phyloP scores from a whole-genome alignment of 2,797 vertebrate species.

The Cossypha niveicapilla region DNA sequence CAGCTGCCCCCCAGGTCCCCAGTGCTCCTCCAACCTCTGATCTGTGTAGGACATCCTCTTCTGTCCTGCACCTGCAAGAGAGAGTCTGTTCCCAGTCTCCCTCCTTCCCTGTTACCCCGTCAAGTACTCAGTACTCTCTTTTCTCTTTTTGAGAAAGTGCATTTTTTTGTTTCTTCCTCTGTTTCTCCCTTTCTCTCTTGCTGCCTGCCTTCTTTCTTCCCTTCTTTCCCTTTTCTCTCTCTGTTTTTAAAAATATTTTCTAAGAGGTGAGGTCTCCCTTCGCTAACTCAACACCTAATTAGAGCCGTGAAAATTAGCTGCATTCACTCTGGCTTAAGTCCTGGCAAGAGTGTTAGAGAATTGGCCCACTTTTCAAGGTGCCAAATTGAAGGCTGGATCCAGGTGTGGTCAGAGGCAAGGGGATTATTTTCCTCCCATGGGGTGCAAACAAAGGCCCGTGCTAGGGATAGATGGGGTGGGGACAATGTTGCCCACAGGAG shows the following conservation, averaged over 20 bases:
- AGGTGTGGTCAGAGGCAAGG: slow-evolving; percentile 59
- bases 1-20: rapidly evolving
- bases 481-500: slow-evolving; percentile 55
- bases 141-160: not conserved
- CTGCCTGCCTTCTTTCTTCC: not conserved
- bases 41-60: not conserved
- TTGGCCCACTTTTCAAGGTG: slow-evolving; percentile 65
- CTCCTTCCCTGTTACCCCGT: not conserved
- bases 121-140: not conserved
- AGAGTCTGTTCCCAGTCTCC: not conserved
- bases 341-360: slow-evolving; percentile 43
- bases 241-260: not conserved
- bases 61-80: not conserved
- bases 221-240: not conserved
- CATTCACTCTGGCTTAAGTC: slow-evolving; percentile 63
- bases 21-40: not conserved
- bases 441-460: slow-evolving; percentile 61
- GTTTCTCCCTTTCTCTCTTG: not conserved
- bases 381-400: slow-evolving; percentile 63
- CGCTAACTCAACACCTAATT: slow-evolving; percentile 50
- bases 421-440: slow-evolving; percentile 70
- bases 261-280: slow-evolving; percentile 41
- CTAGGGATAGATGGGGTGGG: slow-evolving; percentile 44
- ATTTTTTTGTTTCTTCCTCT: not conserved
- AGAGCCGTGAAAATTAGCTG: slow-evolving; percentile 55